Percentiles rank a stretch among this genome's conserved stretches.
phyloP scores from a whole-genome alignment of 2,888 invertebrate species.

The Andrena trimmerana region DNA sequence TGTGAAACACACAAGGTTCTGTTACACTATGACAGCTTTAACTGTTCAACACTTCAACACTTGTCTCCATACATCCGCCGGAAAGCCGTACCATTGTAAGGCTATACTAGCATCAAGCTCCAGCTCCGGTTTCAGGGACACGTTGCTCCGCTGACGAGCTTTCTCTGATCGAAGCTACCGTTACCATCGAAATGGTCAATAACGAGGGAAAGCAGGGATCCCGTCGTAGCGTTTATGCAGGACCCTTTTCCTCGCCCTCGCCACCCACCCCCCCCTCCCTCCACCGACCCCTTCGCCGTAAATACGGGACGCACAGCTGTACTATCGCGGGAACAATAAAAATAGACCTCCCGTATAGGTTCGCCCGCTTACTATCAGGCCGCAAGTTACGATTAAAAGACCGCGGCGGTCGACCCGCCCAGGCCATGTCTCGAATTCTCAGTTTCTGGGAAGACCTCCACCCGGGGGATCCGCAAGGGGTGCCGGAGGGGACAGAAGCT shows the following conservation, averaged over 20 bases:
- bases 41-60: too few relatives aligned
- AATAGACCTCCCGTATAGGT: constrained; percentile 78
- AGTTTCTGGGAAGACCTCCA: constrained; percentile 58
- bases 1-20: too few relatives aligned
- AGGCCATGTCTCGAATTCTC: constrained; percentile 78
- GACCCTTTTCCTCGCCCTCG: constrained; percentile 21
- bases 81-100: not conserved
- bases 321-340: constrained; percentile 79
- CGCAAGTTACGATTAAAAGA: constrained; percentile 81
- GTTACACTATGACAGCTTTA: too few relatives aligned
- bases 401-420: constrained; percentile 78
- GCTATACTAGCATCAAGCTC: not conserved
- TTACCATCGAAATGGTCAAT: constrained; percentile 58
- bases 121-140: not conserved
- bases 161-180: constrained; percentile 23
- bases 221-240: constrained; percentile 29
- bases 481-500: constrained; percentile 28
- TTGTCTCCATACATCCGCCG: not conserved
- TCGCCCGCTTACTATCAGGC: constrained; percentile 63
- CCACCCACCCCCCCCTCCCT: not conserved
- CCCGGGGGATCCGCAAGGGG: constrained; percentile 27
- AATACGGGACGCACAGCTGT: constrained; percentile 63
- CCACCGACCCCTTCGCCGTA: constrained; percentile 20
- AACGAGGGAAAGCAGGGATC: constrained; percentile 34
- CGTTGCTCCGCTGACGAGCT: constrained; percentile 9